Conservation (phyloP, 2,113 vertebrate species). For the Stegastes partitus region DNA sequence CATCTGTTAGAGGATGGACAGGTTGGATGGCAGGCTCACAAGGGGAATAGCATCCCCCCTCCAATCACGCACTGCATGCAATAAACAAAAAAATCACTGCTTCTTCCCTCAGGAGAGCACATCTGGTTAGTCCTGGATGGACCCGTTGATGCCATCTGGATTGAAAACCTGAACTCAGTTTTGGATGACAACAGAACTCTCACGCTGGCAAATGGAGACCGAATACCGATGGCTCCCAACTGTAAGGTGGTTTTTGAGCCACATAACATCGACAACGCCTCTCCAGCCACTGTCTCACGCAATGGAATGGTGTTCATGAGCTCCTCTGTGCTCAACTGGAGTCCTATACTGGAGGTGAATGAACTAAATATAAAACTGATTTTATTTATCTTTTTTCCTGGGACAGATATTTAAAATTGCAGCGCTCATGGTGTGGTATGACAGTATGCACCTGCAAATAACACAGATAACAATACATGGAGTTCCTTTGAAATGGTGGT, state of each 20-base stretch:
- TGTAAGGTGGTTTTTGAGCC: slow-evolving; percentile 98
- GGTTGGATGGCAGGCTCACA: too few species aligned
- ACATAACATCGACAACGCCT: slow-evolving; percentile 97
- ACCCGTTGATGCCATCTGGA: slow-evolving; percentile 98
- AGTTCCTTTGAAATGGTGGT: too few species aligned
- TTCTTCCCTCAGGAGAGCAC: slow-evolving; percentile 88
- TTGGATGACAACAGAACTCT: slow-evolving; percentile 97
- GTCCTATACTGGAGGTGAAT: slow-evolving; percentile 93
- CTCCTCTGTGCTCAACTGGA: slow-evolving; percentile 95
- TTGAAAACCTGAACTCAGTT: slow-evolving; percentile 98
- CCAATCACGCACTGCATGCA: neutral
- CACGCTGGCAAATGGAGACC: slow-evolving; percentile 95
- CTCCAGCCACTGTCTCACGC: slow-evolving; percentile 96
- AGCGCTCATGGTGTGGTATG: neutral
- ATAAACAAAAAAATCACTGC: slow-evolving; percentile 2
- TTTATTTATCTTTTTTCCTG: too few species aligned
- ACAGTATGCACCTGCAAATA: neutral
- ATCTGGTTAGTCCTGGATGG: slow-evolving; percentile 98
- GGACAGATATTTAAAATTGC: neutral
- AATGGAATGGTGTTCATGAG: slow-evolving; percentile 99
- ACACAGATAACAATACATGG: too few species aligned
- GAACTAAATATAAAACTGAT: neutral
- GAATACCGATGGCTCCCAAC: slow-evolving; percentile 96
- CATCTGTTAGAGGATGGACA: too few species aligned
- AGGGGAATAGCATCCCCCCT: too few species aligned